These are phyloP conservation scores for Callitettix versicolor DNA, from an alignment of 1,140 invertebrate genomes.

Conservation along the genomic window DNA sequence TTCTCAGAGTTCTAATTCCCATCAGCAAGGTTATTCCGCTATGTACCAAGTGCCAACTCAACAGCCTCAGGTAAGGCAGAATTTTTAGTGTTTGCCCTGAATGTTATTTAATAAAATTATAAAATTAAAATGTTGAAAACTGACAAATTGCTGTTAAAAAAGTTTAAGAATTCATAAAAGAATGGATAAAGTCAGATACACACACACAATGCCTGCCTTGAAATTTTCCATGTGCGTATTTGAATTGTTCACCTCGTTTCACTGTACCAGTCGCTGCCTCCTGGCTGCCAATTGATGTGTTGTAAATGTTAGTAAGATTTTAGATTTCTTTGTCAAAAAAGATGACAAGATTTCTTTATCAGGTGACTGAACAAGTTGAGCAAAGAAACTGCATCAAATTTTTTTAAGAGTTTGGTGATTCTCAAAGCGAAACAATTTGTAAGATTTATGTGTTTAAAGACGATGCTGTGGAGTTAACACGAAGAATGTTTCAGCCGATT, in stretches of 20 bases:
- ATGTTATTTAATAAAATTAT: background rate
- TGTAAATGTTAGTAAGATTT: too few species aligned
- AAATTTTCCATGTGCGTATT: background rate
- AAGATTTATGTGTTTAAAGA: too few species aligned
- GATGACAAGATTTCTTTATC: too few species aligned
- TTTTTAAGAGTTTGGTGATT: too few species aligned
- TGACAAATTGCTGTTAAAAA: background rate
- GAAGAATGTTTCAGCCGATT: too few species aligned
- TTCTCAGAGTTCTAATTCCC: background rate
- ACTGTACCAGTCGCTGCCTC: too few species aligned
- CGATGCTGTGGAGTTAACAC: too few species aligned
- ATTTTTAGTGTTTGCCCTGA: background rate
- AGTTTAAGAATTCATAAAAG: background rate
- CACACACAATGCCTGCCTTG: background rate
- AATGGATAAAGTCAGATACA: background rate
- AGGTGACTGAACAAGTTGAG: too few species aligned
- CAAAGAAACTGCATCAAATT: too few species aligned
- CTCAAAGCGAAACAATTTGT: too few species aligned
- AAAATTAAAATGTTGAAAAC: background rate
- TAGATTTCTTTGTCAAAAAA: too few species aligned
- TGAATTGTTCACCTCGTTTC: background rate
- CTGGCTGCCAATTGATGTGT: too few species aligned
- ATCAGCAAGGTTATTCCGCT: background rate
- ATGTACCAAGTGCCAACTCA: constrained; percentile 5
- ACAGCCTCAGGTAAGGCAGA: background rate